Conservation (phyloP, 2,797 vertebrate species). For the Garrulus glandarius region DNA sequence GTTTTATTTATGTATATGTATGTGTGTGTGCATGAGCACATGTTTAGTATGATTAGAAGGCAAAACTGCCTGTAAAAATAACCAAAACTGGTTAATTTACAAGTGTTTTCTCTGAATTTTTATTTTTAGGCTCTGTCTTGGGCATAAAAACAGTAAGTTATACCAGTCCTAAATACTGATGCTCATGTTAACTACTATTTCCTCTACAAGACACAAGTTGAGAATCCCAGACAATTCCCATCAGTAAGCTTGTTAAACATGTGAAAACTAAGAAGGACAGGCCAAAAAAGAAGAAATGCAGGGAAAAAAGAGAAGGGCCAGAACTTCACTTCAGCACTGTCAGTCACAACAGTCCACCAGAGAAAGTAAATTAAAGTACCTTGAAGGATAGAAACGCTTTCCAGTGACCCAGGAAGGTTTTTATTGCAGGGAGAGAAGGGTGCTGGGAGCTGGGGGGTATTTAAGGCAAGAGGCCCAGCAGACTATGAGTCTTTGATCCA, state of each 20-base stretch:
- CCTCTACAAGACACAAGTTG: not conserved
- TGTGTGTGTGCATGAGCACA: fast-evolving
- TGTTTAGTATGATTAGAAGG: not conserved
- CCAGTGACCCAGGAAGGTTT: not conserved
- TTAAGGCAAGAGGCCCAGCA: conserved; percentile 46
- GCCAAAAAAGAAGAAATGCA: not conserved
- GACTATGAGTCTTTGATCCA: not conserved
- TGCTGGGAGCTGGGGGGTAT: not conserved
- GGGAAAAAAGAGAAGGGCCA: not conserved
- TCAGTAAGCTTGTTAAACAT: not conserved
- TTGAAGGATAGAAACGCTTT: not conserved
- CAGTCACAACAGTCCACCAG: not conserved
- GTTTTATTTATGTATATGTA: not conserved
- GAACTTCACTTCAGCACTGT: not conserved
- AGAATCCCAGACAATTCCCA: not conserved
- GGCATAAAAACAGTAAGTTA: not conserved
- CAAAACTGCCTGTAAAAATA: not conserved
- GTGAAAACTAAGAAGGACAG: not conserved
- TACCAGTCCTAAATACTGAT: not conserved
- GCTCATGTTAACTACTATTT: not conserved
- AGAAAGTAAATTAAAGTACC: not conserved
- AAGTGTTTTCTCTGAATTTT: not conserved
- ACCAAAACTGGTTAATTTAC: not conserved
- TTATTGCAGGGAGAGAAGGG: not conserved
- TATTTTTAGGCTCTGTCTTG: not conserved